phyloP scores from a whole-genome alignment of 2,888 invertebrate species.

The Microplitis deprimator region DNA sequence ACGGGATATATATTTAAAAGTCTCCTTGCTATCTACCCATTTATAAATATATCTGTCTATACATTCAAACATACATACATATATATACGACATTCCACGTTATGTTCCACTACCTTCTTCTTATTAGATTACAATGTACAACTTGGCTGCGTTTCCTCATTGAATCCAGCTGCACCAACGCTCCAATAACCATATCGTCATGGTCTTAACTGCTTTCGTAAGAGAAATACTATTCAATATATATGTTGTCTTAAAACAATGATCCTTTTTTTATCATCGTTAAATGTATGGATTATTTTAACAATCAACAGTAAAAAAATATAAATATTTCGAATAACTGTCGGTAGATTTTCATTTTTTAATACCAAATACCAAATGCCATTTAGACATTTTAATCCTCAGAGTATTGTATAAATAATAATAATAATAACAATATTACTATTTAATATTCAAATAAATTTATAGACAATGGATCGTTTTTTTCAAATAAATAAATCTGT shows the following conservation, averaged over 20 bases:
- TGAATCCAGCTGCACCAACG: slow-evolving; percentile 13
- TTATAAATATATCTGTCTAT: not conserved
- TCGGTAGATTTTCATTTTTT: not conserved
- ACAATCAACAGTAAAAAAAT: not conserved
- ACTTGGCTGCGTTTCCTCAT: slow-evolving; percentile 18
- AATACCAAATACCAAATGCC: not conserved
- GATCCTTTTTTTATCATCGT: not conserved
- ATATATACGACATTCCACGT: slow-evolving; percentile 2
- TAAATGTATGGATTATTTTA: not conserved
- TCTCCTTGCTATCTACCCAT: not conserved
- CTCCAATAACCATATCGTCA: slow-evolving; percentile 24
- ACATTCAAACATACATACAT: not conserved
- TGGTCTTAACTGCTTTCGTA: slow-evolving; percentile 20
- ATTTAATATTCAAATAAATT: not conserved
- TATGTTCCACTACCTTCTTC: slow-evolving; percentile 12
- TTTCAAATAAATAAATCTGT: not conserved
- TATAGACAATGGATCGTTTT: not conserved
- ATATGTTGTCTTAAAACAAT: slow-evolving; percentile 6
- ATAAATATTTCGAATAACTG: not conserved
- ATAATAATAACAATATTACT: not conserved
- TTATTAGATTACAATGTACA: slow-evolving; percentile 19
- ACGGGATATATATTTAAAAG: not conserved
- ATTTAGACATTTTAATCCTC: not conserved
- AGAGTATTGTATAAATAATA: not conserved
- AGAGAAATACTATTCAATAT: slow-evolving; percentile 17